Evolutionary conservation across 2,797 vertebrate species (phyloP), one percentile per base, ranked within the genome.

Genomic region (Chaetodon trifasciatus): DNA sequence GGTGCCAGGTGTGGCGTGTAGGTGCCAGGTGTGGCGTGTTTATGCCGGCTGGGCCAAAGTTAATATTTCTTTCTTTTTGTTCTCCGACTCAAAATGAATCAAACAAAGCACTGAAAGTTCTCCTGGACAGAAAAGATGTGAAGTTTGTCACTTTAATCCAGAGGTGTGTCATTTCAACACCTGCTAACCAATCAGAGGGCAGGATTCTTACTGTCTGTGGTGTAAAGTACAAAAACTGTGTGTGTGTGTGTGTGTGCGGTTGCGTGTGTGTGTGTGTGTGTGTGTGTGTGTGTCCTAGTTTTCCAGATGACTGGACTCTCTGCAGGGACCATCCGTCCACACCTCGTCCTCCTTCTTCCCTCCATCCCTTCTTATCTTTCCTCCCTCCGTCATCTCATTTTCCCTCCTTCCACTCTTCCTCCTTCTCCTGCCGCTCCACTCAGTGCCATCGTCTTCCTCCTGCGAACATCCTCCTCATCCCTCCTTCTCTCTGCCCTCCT

Each of bases 311-410:
- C 75, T 84, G 72, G 75, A 66, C 2, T 32, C 39, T 74, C 86
- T 77, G 53, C 78, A 47, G 80, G 83, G 80, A 85, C 57, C 66
- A 24, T 76, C 76, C 55, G 69, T 79, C 82, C 79, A 57, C 74
- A 61, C 57, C 78, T 79, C 49, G 3, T 6, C 64, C 67, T 75
- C 61, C 62, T 52, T 52, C 66, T 66, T 32, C n/a, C 10, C 57
- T 62, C 46, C 58, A 39, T 61, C 5, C 61, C 17, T 42, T 49
- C 67, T 70, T 47, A 16, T 32, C 61, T 46, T 23, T n/a, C 28
- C 13, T 46, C 21, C 69, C 3, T 62, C 58, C 10, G 1, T 46
- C 39, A 19, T 32, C 24, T 19, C 13, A 4, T 6, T 10, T 62
- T 23, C 46, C 19, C 3, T 49, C 21, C 49, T 17, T 49, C 32